Conservation (phyloP, 2,113 vertebrate genomes). For the Paedocypris sp. region DNA sequence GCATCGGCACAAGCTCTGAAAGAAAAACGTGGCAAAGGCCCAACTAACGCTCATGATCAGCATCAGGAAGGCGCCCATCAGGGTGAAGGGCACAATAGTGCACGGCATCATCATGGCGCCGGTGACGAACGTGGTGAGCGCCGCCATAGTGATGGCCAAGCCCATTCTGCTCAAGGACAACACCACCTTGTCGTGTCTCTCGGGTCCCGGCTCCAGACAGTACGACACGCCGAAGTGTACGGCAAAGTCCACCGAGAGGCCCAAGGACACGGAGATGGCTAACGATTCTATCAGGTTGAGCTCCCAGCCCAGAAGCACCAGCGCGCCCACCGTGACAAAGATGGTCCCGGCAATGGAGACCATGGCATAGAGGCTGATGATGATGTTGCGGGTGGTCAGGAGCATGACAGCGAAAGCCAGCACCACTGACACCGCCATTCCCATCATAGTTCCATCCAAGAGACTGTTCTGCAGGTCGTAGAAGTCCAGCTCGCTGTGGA, state of each 20-base stretch:
- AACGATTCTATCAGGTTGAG: constrained; percentile 91
- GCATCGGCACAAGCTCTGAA: constrained; percentile 94
- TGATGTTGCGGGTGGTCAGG: constrained; percentile 91
- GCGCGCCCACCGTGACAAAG: constrained; percentile 88
- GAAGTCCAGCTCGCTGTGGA: constrained; percentile 91
- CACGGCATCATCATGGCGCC: constrained; percentile 99
- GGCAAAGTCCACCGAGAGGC: constrained; percentile 90
- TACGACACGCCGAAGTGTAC: constrained; percentile 96
- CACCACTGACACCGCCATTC: constrained; percentile 89
- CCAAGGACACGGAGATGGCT: constrained; percentile 92
- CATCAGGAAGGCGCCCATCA: constrained; percentile 97
- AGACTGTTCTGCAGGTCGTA: constrained; percentile 95
- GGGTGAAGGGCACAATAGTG: constrained; percentile 87
- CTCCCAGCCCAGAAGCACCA: constrained; percentile 96
- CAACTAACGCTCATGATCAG: constrained; percentile 97
- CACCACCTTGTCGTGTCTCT: constrained; percentile 85
- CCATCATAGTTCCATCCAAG: constrained; percentile 83
- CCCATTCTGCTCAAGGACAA: constrained; percentile 97
- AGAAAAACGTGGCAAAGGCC: constrained; percentile 97
- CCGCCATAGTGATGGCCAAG: constrained; percentile 95
- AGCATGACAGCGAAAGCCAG: constrained; percentile 96
- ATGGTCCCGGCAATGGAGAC: constrained; percentile 94
- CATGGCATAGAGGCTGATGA: constrained; percentile 96
- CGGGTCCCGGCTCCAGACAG: constrained; percentile 79
- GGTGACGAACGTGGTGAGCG: constrained; percentile 89